Evolutionary conservation across 2,113 vertebrate genomes (phyloP).

Genomic region (Apistogramma diplotaenia): DNA sequence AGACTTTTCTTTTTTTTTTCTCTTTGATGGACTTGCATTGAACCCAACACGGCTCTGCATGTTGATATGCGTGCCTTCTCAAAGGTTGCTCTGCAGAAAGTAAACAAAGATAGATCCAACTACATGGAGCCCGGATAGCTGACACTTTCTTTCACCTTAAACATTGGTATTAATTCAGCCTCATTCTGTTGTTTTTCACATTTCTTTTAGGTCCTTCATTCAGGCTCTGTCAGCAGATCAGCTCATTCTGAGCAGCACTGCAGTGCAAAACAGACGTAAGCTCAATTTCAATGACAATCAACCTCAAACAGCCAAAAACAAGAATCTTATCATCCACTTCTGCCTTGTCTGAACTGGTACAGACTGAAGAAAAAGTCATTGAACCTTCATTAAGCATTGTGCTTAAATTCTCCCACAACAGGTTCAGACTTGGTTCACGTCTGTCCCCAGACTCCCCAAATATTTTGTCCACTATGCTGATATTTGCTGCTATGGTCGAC

Average conservation of each 20-base stretch:
- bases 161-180: background rate
- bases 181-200: background rate
- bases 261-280: background rate
- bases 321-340: background rate
- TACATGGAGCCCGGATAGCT: background rate
- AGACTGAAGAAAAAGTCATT: background rate
- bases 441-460: background rate
- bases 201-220: background rate
- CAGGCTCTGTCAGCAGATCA: background rate
- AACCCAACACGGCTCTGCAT: background rate
- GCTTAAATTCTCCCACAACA: slow-evolving; percentile 9
- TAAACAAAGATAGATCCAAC: background rate
- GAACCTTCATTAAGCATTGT: background rate
- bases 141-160: background rate
- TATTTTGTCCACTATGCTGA: slow-evolving; percentile 12
- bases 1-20: background rate
- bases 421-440: slow-evolving; percentile 35
- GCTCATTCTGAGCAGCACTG: background rate
- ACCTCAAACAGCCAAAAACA: background rate
- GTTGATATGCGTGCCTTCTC: background rate
- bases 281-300: background rate
- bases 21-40: background rate
- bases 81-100: background rate
- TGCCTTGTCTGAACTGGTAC: slow-evolving; percentile 27
- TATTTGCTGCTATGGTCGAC: background rate